Percentiles rank a stretch among this genome's conserved stretches.
Conservation (phyloP, 2,113 vertebrate genomes). For the Phyllostomus hastatus region DNA sequence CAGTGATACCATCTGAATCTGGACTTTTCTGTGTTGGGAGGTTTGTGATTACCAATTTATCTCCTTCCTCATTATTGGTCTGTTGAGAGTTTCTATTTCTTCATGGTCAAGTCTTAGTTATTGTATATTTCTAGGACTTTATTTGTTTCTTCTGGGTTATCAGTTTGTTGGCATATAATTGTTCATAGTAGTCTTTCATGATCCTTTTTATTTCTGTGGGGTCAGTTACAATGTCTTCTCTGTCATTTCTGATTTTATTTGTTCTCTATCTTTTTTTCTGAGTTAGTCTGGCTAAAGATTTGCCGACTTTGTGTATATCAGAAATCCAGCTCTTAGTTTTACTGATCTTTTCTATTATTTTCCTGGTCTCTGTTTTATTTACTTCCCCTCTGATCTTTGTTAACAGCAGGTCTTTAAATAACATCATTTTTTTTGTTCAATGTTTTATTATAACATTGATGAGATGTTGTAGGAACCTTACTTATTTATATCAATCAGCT, state of each 20-base stretch:
- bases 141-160: neutral
- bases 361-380: neutral
- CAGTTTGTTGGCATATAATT: neutral
- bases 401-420: neutral
- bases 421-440: neutral
- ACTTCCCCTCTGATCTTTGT: neutral
- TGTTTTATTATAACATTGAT: neutral
- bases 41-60: neutral
- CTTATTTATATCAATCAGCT: neutral
- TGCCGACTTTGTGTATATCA: neutral
- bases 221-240: neutral
- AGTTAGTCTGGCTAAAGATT: neutral
- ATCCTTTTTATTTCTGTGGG: neutral
- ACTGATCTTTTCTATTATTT: neutral
- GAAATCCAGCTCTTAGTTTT: neutral
- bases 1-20: neutral
- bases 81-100: neutral
- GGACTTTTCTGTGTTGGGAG: neutral
- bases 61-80: neutral
- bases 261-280: neutral
- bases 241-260: neutral
- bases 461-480: neutral
- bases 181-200: neutral
- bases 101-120: neutral
- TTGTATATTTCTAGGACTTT: neutral